Evolutionary conservation across 1,140 invertebrate species (phyloP).

Genomic region (Amyelois transitella): DNA sequence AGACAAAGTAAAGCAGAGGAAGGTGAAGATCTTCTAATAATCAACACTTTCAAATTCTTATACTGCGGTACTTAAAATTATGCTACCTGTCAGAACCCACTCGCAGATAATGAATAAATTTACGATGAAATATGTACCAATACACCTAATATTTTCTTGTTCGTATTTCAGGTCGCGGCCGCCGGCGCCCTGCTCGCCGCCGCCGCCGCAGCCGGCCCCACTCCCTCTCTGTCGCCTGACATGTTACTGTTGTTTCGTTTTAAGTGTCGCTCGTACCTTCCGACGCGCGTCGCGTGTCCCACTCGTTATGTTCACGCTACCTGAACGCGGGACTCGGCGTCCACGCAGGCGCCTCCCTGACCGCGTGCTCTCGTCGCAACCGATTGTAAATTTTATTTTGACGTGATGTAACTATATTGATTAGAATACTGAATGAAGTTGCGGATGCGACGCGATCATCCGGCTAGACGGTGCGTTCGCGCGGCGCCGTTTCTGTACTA

Average conservation of each 20-base stretch:
- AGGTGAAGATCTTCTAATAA: too few relatives aligned
- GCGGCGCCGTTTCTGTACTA: neutral
- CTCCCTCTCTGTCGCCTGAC: neutral
- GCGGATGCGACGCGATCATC: neutral
- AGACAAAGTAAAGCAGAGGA: too few relatives aligned
- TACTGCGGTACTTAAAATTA: too few relatives aligned
- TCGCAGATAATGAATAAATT: neutral
- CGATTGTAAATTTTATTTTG: neutral
- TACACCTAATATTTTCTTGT: neutral
- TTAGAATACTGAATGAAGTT: neutral
- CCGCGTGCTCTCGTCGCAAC: constrained; percentile 6
- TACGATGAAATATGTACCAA: neutral
- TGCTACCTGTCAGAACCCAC: too few relatives aligned
- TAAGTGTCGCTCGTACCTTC: neutral
- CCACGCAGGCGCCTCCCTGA: neutral
- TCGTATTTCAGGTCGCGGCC: constrained; percentile 41
- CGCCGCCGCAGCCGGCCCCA: neutral
- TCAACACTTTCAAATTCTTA: too few relatives aligned
- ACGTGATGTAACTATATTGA: neutral
- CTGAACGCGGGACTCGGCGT: constrained; percentile 7
- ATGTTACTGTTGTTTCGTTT: neutral
- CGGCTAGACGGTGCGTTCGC: neutral
- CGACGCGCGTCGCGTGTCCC: constrained; percentile 24
- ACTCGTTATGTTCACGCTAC: neutral
- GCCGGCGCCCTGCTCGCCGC: constrained; percentile 9